Base-by-base conservation (phyloP, 2,888 invertebrate genomes). In the Chirona hameri region DNA sequence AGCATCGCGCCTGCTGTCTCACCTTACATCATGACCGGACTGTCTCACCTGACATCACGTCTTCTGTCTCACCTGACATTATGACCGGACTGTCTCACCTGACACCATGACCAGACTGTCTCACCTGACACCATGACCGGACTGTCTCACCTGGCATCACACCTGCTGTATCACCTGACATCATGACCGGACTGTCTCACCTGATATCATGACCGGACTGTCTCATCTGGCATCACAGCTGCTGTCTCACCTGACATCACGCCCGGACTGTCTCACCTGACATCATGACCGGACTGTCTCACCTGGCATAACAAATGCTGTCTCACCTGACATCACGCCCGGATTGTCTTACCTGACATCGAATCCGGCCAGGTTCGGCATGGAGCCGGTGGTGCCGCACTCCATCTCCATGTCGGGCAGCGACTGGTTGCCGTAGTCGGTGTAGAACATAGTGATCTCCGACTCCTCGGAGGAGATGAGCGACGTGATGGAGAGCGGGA, bases 361-460 rank as follows among this genome's bases (percentile, higher is more conserved):
- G 29, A 39, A 46, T 1, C 39, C 76, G 5, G 10, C 21, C 46
- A 76, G 46, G 76, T 76, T 76, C 7, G 76, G 76, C 76, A 76
- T 76, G 76, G 76, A 76, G 7, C 76, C 76, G 10, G 76, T 46
- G 39, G 76, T 76, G 76, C 76, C 76, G 24, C 76, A 76, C 76
- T 76, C 76, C 39, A 76, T 46, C 76, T 76, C 76, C 76, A 76
- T 76, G 1, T 76, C 24, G 39, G 39, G 76, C 46, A 46, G 24
- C 39, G 7, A 18, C 7, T 46, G 46, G 27, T 24, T 39, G 76
- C 46, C 76, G 76, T 76, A 76, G 24, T 76, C 76, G 24, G 24
- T 76, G 76, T 39, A 46, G 46, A 76, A 46, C 39, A 24, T 39
- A 12, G 46, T 24, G 24, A 39, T 24, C 46, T 76, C 76, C 24